Evolutionary conservation across 2,888 invertebrate genomes (phyloP), one percentile per base, ranked within the genome.

Genomic region (Molorchus minor): DNA sequence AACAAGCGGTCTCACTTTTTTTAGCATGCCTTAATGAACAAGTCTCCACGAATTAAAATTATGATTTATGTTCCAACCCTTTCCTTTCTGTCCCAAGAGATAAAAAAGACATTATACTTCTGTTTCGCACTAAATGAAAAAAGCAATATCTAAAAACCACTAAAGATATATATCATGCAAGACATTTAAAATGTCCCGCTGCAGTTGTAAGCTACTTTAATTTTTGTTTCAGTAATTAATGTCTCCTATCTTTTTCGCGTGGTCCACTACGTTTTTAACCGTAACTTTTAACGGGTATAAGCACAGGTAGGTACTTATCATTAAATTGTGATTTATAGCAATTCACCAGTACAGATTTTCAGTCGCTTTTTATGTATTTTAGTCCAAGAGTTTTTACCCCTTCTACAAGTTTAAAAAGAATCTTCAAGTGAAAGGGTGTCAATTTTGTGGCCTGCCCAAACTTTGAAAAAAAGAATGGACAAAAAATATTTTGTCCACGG

Each of bases 31-130:
- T 56, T 66, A 66, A 70, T 67, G 71, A 68, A 64, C 65, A 62
- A 67, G 64, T 63, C 70, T 15, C 47, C 55, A 53, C 58, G 69
- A 70, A 69, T 71, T 71, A 71, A 69, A 70, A 70, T 64, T 61
- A 61, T 70, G 71, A 71, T 66, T 71, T 71, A 67, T 67, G 55
- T 25, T 51, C 64, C 68, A 71, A 71, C 72, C 71, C 69, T 71
- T 70, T 67, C 67, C 64, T 62, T 56, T 63, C 58, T 61, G 68
- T 74, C 73, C 76, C 74, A 64, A 55, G 76, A 76, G 79, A 77
- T 78, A 78, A 78, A 79, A 78, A 77, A 75, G 77, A 77, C 78
- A 77, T 77, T 78, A 79, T 74, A 76, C 73, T 72, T 73, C 73
- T 75, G 75, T 68, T 70, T 64, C 62, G 54, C 60, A 62, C 64